Base-by-base conservation (phyloP, 1,140 invertebrate species). In the Akabosia matsudoensis region DNA sequence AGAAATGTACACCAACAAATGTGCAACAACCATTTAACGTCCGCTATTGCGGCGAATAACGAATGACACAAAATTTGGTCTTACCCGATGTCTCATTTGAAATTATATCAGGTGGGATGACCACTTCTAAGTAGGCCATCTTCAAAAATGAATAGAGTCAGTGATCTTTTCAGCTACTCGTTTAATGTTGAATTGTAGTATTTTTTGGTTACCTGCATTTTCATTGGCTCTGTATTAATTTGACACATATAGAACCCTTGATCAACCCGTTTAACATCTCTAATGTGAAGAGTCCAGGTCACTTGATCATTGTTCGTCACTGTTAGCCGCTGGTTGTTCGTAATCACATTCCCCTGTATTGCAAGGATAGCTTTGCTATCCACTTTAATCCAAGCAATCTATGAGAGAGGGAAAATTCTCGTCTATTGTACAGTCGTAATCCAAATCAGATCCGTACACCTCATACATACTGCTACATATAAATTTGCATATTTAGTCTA, bases 211-310 rank as follows among this genome's bases (percentile, higher is more conserved):
- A 94, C 93, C 89, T 94, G 93, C 87, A 91, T 93, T 86, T 93
- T 93, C 92, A 97, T 95, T 18, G 94, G 94, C 85, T 96, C 91
- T 76, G 95, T 94, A 85, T 96, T 95, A 82, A 96, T 91, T 88
- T 97, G 95, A 86, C 94, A 96, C 92, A 95, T 96, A 83, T 94
- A 93, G 82, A 75, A 77, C 7, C 77, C 77, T 22, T 34, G 86
- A 86, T 97, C 95, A 82, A 92, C 91, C 81, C 92, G 87, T 82
- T 91, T 90, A 52, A 94, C 93, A 79, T 90, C 89, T 78, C 90
- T 88, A 82, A 96, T 94, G 84, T 91, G 92, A 72, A 96, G 87
- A 54, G 92, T 93, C 93, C 93, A 95, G 79, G 92, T 94, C 82
- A 93, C 91, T 87, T 89, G 91, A 86, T 93, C 92, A 83, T 90